phyloP scores from a whole-genome alignment of 37 sponge, comb jelly and placozoan species.

The Agelas oroides region DNA sequence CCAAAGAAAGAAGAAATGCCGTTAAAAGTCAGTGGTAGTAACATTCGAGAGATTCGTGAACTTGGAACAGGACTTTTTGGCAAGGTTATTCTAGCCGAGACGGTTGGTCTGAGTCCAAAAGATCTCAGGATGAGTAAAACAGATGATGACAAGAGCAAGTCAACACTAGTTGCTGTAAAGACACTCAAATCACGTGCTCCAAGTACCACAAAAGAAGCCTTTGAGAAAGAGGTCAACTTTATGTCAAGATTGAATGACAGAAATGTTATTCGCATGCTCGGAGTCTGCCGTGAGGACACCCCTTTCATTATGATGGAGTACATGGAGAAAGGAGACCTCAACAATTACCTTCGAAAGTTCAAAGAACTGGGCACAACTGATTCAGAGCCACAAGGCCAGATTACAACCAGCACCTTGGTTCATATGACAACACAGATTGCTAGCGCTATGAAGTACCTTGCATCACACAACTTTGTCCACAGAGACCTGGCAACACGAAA shows the following conservation, averaged over 20 bases:
- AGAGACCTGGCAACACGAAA: conserved; percentile 78
- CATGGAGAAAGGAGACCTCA: conserved; percentile 84
- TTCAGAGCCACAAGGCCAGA: neutral
- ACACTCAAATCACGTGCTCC: conserved; percentile 50
- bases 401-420: conserved; percentile 26
- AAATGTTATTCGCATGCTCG: conserved; percentile 72
- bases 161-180: conserved; percentile 63
- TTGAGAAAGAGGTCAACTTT: conserved; percentile 81
- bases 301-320: conserved; percentile 87
- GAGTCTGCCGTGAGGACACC: conserved; percentile 43
- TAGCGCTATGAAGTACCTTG: conserved; percentile 73
- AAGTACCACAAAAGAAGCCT: conserved; percentile 36
- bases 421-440: conserved; percentile 62
- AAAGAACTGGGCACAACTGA: neutral
- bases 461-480: conserved; percentile 62
- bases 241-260: conserved; percentile 69
- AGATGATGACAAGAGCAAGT: conserved; percentile 10
- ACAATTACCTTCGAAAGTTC: conserved; percentile 61
- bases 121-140: conserved; percentile 44
- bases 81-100: conserved; percentile 51
- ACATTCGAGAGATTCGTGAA: conserved; percentile 28
- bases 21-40: conserved; percentile 4
- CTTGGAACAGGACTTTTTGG: conserved; percentile 71
- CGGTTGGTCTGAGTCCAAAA: conserved; percentile 46
- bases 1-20: conserved; percentile 6